Conservation (phyloP, 2,113 vertebrate species). For the Cryptoleucopteryx plumbea region DNA sequence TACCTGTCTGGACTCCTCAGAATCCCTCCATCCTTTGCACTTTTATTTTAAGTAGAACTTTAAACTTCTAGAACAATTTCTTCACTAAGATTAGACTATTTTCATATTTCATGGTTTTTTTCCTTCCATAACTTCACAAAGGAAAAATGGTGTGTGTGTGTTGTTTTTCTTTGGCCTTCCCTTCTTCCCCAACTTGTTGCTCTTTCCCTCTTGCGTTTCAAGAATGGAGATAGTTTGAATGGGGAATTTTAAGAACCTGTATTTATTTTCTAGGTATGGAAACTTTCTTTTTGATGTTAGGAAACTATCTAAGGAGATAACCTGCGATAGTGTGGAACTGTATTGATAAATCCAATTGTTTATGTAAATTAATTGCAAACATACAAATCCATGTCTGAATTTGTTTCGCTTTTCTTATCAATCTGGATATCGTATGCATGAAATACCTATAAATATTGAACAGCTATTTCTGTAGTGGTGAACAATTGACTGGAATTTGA, state of each 20-base stretch:
- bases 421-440: neutral
- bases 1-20: neutral
- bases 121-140: neutral
- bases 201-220: neutral
- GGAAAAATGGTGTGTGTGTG: neutral
- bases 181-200: neutral
- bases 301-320: neutral
- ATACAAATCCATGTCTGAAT: neutral
- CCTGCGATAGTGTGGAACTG: neutral
- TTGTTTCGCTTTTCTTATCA: neutral
- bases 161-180: neutral
- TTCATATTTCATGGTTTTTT: neutral
- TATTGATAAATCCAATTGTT: neutral
- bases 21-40: neutral
- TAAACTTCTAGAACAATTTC: neutral
- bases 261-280: neutral
- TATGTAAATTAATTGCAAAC: neutral
- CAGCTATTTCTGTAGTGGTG: neutral
- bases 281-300: neutral
- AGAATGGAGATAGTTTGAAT: neutral
- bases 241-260: neutral
- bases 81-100: neutral
- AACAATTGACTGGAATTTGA: neutral
- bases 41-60: neutral
- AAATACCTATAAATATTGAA: neutral